Percentiles rank a stretch among this genome's conserved stretches.
Conservation (phyloP, 1,140 invertebrate species). For the Leptestheria dahalacensis region DNA sequence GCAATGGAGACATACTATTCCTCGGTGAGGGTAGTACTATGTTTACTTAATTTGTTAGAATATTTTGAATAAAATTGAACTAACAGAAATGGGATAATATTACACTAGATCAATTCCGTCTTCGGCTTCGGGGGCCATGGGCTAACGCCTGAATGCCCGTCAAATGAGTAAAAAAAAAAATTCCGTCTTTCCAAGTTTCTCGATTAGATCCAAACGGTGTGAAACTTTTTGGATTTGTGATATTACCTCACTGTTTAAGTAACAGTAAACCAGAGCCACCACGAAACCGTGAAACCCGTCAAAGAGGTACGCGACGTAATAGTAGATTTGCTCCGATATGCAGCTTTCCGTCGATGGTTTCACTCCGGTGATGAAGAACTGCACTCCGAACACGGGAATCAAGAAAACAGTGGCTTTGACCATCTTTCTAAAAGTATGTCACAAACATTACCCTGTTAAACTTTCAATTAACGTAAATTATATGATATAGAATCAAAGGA, state of each 20-base stretch:
- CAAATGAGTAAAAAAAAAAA: too few species aligned
- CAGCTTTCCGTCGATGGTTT: conserved; percentile 33
- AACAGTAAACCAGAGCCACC: conserved; percentile 40
- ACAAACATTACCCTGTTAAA: not conserved
- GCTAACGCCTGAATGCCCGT: too few species aligned
- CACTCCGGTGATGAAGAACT: conserved; percentile 33
- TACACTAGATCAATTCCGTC: too few species aligned
- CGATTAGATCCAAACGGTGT: too few species aligned
- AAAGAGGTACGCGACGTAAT: conserved; percentile 34
- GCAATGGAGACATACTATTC: too few species aligned
- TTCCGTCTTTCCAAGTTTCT: too few species aligned
- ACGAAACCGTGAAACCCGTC: conserved; percentile 39
- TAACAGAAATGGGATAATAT: too few species aligned
- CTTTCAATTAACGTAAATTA: not conserved
- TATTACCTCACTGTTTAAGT: conserved; percentile 40
- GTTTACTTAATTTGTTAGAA: too few species aligned
- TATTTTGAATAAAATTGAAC: too few species aligned
- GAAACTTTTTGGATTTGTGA: not conserved
- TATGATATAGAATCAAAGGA: too few species aligned
- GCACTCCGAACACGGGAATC: conserved; percentile 37
- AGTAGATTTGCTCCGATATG: conserved; percentile 34
- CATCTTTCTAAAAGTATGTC: conserved; percentile 29
- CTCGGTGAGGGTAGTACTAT: too few species aligned
- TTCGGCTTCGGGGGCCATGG: too few species aligned
- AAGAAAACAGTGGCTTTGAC: conserved; percentile 36